Base-by-base conservation (phyloP, 2,888 invertebrate genomes). In the Phortica okadai region DNA sequence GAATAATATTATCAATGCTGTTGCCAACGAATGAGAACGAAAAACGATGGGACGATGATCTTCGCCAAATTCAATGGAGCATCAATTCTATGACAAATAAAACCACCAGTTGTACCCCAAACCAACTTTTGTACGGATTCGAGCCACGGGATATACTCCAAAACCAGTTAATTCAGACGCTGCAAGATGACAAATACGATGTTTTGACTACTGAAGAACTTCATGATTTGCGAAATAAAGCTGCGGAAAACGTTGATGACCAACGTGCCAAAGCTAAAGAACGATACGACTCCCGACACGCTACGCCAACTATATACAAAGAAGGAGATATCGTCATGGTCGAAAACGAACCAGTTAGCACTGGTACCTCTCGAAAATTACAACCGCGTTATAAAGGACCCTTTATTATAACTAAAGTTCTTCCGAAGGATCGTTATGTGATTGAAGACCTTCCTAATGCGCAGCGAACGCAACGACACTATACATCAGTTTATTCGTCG, bases 361-460 rank as follows among this genome's bases (percentile, higher is more conserved):
- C n/a, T n/a, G n/a, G n/a, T n/a, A n/a, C n/a, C n/a, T n/a, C n/a
- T n/a, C 83, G 77, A 14, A 81, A 80, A 41, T 67, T 81, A 2
- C 74, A 80, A n/a, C 77, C 78, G 0, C 78, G 77, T 62, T 81
- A 74, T 42, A 25, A 73, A 45, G 81, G 79, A 11, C 81, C 80
- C 3, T 81, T 81, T 44, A n/a, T 80, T 1, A 59, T 80, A 8
- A 11, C 76, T 0, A 69, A 76, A 44, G 78, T 74, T 25, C 54
- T 81, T 3, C 77, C 56, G 6, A 80, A 80, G 7, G 80, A 81
- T 50, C 67, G 80, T 3, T 81, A 81, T 44, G 33, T 81, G 1
- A n/a, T 80, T 1, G 79, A 80, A 77, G 79, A 82, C 70, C 79
- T 79, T 1, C 76, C 77, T 8, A 78, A 81, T 33, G 70, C 79